Base-by-base conservation (phyloP, 2,113 vertebrate genomes). In the Poeciliopsis occidentalis region DNA sequence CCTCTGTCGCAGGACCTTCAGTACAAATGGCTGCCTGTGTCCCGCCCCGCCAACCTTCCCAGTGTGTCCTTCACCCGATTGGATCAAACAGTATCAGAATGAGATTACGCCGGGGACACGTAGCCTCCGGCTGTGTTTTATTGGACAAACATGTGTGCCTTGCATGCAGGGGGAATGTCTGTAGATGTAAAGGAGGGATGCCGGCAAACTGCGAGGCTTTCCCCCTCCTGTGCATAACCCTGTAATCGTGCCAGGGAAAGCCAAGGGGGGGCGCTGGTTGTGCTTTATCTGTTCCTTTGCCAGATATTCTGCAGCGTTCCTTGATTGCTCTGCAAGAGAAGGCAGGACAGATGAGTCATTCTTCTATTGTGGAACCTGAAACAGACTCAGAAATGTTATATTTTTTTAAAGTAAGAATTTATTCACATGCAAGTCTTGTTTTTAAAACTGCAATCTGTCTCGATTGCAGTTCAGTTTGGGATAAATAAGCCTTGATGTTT, bases 11-110 rank as follows among this genome's bases (percentile, higher is more conserved):
- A 92, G 76, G 81, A 91, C 71, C 82, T 91, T 0, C 69, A 86
- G 57, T 91, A 91, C 79, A 92, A 93, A 85, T 93, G 91, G 90
- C 91, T 92, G 79, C 91, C 91, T 12, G 89, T 92, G 68, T 92
- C 88, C 80, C 83, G 86, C 11, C 93, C 90, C 0, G 31, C 69
- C 51, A 60, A 65, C 34, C 84, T 68, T 15, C 86, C 82, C 60
- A 76, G 68, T 15, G 0, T 92, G 75, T 75, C 80, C 83, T 92
- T 92, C 72, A 91, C 66, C 41, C 65, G 8, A 29, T 73, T 73
- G 82, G 80, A 89, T 71, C 64, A n/a, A 29, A 72, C 65, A 34
- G 10, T 24, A 57, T 57, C 8, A 57, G 51, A 57, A 22, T 57
- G 51, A 57, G 51, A 57, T n/a, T 3, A 24, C 51, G 10, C 47